Percentiles rank a stretch among this genome's conserved stretches.
Conservation (phyloP, 2,888 invertebrate species). For the Oligia latruncula region DNA sequence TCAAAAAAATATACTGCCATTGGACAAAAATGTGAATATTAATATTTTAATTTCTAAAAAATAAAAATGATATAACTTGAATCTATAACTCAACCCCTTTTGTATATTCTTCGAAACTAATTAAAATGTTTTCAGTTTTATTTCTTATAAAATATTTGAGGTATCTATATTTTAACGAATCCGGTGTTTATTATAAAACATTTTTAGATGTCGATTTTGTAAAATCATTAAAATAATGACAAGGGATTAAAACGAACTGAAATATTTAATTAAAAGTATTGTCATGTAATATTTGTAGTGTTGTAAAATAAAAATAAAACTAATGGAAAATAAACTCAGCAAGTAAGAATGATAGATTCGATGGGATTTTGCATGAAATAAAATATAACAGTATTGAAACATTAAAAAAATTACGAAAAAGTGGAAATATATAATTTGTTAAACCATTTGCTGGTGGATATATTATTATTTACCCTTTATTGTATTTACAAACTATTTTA, state of each 20-base stretch:
- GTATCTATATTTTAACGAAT: conserved; percentile 64
- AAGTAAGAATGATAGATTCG: conserved; percentile 70
- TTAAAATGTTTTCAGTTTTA: not conserved
- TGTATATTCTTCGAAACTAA: not conserved
- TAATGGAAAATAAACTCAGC: conserved; percentile 63
- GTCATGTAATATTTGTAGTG: conserved; percentile 80
- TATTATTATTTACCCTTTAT: not conserved
- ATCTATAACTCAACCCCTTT: not conserved
- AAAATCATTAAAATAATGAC: conserved; percentile 80
- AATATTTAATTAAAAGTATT: conserved; percentile 79
- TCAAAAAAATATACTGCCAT: conserved; percentile 21
- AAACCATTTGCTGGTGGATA: conserved; percentile 10
- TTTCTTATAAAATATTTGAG: conserved; percentile 60
- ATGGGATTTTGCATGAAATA: conserved; percentile 75
- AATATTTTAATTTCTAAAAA: not conserved
- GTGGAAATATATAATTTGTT: conserved; percentile 19
- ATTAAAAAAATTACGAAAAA: conserved; percentile 32
- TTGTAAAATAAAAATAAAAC: conserved; percentile 72
- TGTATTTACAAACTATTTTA: conserved; percentile 26
- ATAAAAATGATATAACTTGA: not conserved
- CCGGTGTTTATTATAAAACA: conserved; percentile 63
- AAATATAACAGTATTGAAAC: conserved; percentile 47
- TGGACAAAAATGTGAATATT: not conserved
- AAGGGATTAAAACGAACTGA: conserved; percentile 88
- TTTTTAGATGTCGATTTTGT: conserved; percentile 77